Evolutionary conservation across 2,888 invertebrate species (phyloP).

Genomic region (Zeuzera pyrina): DNA sequence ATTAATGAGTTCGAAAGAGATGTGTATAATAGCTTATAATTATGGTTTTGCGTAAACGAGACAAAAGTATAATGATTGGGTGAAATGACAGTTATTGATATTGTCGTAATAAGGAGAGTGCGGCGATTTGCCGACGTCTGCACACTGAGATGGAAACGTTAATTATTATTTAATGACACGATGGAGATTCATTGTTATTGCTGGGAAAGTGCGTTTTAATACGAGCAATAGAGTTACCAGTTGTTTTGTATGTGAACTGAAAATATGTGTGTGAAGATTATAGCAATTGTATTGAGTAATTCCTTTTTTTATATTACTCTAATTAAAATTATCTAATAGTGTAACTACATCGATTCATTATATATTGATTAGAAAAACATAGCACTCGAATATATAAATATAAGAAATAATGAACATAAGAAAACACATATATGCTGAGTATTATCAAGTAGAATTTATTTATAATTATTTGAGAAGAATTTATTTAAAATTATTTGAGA

Average conservation of each 20-base stretch:
- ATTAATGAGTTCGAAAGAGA: slow-evolving; percentile 67
- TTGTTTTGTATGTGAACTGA: slow-evolving; percentile 2
- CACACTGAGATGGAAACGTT: slow-evolving; percentile 40
- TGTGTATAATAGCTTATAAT: slow-evolving; percentile 56
- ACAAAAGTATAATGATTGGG: slow-evolving; percentile 61
- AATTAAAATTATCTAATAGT: too few species aligned
- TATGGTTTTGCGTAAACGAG: slow-evolving; percentile 64
- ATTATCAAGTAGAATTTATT: too few species aligned
- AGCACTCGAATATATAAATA: too few species aligned
- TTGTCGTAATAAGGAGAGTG: slow-evolving; percentile 45
- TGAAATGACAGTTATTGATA: slow-evolving; percentile 68
- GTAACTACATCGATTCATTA: too few species aligned
- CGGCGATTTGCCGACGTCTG: slow-evolving; percentile 37
- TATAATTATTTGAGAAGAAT: too few species aligned
- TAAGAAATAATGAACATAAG: too few species aligned
- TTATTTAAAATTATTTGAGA: too few species aligned
- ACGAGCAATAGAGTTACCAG: slow-evolving; percentile 10
- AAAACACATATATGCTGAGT: too few species aligned
- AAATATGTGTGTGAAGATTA: too few species aligned
- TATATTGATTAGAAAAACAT: too few species aligned
- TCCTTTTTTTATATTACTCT: too few species aligned
- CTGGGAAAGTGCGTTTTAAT: slow-evolving; percentile 14
- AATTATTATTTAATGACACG: slow-evolving; percentile 61
- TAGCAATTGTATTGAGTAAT: too few species aligned
- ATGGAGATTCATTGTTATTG: background rate